Percentiles rank a stretch among this genome's conserved stretches.
These are phyloP conservation scores for Rhegmatorhina hoffmannsi DNA, from an alignment of 2,113 vertebrate species.

Conservation along the genomic window DNA sequence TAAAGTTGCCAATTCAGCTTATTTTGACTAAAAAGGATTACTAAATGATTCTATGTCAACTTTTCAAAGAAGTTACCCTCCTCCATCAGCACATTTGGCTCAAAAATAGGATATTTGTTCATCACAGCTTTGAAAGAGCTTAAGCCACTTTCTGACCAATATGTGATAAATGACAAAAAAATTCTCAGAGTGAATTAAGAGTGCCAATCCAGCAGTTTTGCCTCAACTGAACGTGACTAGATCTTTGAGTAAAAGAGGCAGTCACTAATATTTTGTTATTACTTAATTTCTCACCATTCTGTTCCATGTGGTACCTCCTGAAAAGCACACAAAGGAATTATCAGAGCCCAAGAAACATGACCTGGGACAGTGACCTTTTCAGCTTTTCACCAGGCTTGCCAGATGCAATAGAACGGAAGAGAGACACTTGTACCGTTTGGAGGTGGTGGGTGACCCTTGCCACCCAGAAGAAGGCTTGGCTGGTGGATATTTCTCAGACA, in stretches of 20 bases:
- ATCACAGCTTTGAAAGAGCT: background rate
- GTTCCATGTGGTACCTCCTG: background rate
- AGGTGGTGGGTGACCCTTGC: background rate
- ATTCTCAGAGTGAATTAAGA: background rate
- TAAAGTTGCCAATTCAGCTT: background rate
- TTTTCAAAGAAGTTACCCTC: background rate
- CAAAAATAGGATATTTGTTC: background rate
- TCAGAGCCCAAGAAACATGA: background rate
- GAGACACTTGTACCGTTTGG: accelerated
- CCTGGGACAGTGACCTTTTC: background rate
- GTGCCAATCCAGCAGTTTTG: background rate
- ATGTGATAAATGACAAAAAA: background rate
- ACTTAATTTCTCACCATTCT: background rate
- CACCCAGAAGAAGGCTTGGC: background rate
- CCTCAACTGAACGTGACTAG: background rate
- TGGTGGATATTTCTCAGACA: background rate
- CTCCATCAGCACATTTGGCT: background rate
- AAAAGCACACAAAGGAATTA: background rate
- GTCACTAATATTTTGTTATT: background rate
- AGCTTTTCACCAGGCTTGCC: background rate
- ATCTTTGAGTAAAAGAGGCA: background rate
- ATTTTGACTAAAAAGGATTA: background rate
- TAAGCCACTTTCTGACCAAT: background rate
- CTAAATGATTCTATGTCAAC: background rate
- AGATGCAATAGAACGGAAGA: background rate